Evolutionary conservation across 2,113 vertebrate genomes (phyloP).

Genomic region (Microcebus ravelobensis): DNA sequence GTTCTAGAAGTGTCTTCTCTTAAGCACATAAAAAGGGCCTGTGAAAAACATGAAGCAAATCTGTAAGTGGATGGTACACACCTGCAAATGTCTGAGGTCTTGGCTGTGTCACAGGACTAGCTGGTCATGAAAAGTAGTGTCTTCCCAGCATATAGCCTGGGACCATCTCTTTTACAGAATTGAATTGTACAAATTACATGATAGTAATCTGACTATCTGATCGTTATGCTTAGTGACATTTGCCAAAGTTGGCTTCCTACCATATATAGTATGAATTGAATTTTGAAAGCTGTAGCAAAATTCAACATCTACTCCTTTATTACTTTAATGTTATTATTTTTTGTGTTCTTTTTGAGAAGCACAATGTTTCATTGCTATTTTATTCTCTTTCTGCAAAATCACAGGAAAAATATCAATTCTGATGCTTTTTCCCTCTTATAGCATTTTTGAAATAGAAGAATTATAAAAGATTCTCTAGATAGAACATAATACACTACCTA

Average conservation of each 20-base stretch:
- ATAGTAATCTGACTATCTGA: constrained; percentile 66
- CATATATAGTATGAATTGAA: constrained; percentile 65
- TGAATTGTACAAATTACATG: constrained; percentile 77
- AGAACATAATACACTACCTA: constrained; percentile 58
- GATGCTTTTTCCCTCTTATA: constrained; percentile 45
- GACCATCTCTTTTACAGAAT: constrained; percentile 59
- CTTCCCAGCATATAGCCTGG: constrained; percentile 33
- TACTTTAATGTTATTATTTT: constrained; percentile 56
- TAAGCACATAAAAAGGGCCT: neutral
- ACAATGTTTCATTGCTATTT: constrained; percentile 51
- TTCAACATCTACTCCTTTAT: constrained; percentile 54
- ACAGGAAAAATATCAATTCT: constrained; percentile 53
- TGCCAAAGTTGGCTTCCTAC: constrained; percentile 47
- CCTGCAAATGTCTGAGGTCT: constrained; percentile 24
- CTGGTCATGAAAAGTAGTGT: neutral
- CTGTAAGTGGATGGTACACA: neutral
- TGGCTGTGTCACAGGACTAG: neutral
- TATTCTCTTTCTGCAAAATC: constrained; percentile 61
- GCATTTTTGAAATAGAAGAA: constrained; percentile 63
- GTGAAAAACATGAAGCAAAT: neutral
- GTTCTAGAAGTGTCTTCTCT: constrained; percentile 24
- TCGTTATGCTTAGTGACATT: constrained; percentile 76
- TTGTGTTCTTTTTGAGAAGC: neutral
- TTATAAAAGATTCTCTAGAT: constrained; percentile 68
- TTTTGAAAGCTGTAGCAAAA: constrained; percentile 69